phyloP scores from a whole-genome alignment of 2,113 vertebrate species.

The Nycticryphes semicollaris region DNA sequence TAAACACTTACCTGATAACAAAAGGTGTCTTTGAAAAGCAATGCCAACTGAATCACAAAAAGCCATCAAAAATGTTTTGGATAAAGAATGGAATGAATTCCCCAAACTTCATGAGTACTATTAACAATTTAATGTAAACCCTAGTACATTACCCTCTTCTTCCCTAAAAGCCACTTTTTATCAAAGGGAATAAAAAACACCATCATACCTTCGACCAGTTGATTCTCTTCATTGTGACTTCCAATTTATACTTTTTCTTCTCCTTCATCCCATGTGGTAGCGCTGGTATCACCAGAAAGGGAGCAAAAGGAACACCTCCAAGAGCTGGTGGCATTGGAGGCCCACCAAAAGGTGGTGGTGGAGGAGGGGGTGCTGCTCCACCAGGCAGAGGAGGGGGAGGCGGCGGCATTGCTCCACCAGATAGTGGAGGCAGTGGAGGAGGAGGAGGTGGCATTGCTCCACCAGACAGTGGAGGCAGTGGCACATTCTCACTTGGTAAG shows the following conservation, averaged over 20 bases:
- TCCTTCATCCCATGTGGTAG: slow-evolving; percentile 89
- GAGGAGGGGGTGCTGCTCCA: slow-evolving; percentile 69
- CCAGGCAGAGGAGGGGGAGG: background rate
- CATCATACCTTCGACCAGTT: slow-evolving; percentile 95
- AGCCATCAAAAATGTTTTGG: background rate
- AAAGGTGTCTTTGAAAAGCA: background rate
- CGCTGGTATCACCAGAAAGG: background rate
- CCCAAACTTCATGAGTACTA: background rate
- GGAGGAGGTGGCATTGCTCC: background rate
- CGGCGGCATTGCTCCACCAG: background rate
- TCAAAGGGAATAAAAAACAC: background rate
- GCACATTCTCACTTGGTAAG: slow-evolving; percentile 2
- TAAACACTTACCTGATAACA: background rate
- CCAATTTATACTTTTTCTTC: slow-evolving; percentile 91
- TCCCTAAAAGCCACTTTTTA: background rate
- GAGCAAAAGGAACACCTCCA: slow-evolving; percentile 43
- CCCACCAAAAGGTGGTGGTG: slow-evolving; percentile 62
- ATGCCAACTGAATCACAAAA: background rate
- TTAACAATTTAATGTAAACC: background rate
- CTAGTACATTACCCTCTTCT: background rate
- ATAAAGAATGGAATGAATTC: background rate
- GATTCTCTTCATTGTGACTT: slow-evolving; percentile 90
- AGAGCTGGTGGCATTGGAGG: slow-evolving; percentile 61
- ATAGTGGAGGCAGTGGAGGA: background rate
- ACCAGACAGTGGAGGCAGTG: slow-evolving; percentile 71